Evolutionary conservation across 2,888 invertebrate genomes (phyloP).

Genomic region (Xestia c-nigrum): DNA sequence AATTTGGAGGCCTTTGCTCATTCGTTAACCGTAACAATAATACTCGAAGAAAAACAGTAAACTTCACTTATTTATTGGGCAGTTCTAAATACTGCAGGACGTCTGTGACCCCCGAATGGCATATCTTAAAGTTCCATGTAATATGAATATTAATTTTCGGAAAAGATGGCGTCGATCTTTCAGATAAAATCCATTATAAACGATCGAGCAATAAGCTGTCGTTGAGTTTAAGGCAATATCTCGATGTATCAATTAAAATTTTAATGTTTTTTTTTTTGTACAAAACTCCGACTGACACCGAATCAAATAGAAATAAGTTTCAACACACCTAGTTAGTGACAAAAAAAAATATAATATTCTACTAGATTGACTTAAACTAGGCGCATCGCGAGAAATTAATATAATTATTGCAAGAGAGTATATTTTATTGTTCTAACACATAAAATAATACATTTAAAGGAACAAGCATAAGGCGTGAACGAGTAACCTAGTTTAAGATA

Average conservation of each 20-base stretch:
- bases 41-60: neutral
- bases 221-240: neutral
- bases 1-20: too few species aligned
- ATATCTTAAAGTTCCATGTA: neutral
- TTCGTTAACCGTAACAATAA: neutral
- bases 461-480: conserved; percentile 18
- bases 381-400: conserved; percentile 7
- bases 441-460: neutral
- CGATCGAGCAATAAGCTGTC: neutral
- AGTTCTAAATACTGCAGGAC: neutral
- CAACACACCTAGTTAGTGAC: conserved; percentile 39
- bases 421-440: conserved; percentile 12
- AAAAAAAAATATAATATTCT: conserved; percentile 29
- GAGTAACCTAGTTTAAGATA: conserved; percentile 47
- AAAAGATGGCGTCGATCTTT: neutral
- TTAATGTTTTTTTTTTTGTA: too few species aligned
- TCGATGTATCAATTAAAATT: neutral
- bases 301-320: conserved; percentile 39
- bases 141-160: neutral
- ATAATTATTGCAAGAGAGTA: conserved; percentile 17
- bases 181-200: neutral
- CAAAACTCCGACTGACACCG: conserved; percentile 45
- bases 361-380: conserved; percentile 44
- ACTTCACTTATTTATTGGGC: neutral
- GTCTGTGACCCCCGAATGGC: neutral